These are phyloP conservation scores for Drosophila ohnishii DNA, from an alignment of 1,140 invertebrate species.

Conservation along the genomic window DNA sequence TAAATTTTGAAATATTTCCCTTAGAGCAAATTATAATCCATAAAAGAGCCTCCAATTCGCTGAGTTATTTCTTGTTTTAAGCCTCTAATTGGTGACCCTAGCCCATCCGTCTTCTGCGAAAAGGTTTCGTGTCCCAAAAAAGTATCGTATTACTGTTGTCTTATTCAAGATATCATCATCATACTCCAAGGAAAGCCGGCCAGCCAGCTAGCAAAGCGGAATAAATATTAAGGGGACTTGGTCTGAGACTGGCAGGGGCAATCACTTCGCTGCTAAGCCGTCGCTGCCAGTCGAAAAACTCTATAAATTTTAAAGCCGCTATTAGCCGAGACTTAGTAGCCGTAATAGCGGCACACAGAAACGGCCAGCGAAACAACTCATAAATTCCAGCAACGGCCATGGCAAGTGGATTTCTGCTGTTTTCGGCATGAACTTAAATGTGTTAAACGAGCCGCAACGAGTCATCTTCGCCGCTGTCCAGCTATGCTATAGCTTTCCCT, in stretches of 20 bases:
- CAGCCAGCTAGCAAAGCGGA: slow-evolving; percentile 13
- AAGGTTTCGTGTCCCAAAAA: slow-evolving; percentile 18
- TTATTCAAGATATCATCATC: slow-evolving; percentile 20
- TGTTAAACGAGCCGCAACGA: slow-evolving; percentile 60
- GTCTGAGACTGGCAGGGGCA: slow-evolving; percentile 16
- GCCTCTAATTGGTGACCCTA: slow-evolving; percentile 20
- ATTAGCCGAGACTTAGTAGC: slow-evolving; percentile 74
- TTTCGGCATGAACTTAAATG: slow-evolving; percentile 72
- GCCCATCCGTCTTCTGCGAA: not conserved
- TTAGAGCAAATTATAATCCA: not conserved
- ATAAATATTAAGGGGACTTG: slow-evolving; percentile 62
- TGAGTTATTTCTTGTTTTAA: slow-evolving; percentile 3
- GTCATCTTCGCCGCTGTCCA: slow-evolving; percentile 36
- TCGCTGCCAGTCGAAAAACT: slow-evolving; percentile 52
- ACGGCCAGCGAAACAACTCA: slow-evolving; percentile 20
- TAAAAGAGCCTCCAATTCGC: too few species aligned
- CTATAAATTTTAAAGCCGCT: slow-evolving; percentile 80
- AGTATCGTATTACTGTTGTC: slow-evolving; percentile 17
- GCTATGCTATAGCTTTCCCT: not conserved
- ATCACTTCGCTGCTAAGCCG: slow-evolving; percentile 61
- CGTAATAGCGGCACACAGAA: slow-evolving; percentile 25
- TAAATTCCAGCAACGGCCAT: slow-evolving; percentile 33
- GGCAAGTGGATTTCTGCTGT: slow-evolving; percentile 37
- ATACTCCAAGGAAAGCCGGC: not conserved
- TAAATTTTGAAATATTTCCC: not conserved